Conservation (phyloP, 1,140 invertebrate genomes). For the Copidosoma floridanum region DNA sequence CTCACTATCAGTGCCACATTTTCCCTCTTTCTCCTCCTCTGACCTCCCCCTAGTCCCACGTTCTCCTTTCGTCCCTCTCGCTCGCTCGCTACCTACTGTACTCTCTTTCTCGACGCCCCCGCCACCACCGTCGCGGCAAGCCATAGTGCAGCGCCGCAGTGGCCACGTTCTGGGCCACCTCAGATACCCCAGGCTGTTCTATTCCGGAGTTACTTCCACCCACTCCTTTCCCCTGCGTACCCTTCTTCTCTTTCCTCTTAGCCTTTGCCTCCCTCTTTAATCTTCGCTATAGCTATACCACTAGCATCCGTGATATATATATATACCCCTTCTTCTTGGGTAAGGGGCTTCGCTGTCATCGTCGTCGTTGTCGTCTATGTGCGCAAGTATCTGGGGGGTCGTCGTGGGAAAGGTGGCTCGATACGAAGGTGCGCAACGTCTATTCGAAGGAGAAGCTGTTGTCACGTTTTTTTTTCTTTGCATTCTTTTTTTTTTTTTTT, state of each 20-base stretch:
- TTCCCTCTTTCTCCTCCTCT: conserved; percentile 42
- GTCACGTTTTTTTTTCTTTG: no score
- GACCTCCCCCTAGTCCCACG: not conserved
- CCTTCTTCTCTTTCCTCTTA: conserved; percentile 20
- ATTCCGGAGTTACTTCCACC: not conserved
- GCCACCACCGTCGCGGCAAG: conserved; percentile 51
- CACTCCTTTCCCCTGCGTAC: not conserved
- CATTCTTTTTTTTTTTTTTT: no score
- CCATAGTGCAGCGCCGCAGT: conserved; percentile 50
- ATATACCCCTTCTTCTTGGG: not conserved
- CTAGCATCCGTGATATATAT: no score
- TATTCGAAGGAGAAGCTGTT: no score
- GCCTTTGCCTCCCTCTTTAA: conserved; percentile 12
- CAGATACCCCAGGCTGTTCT: conserved; percentile 47
- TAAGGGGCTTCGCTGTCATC: no score
- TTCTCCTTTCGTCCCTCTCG: conserved; percentile 52
- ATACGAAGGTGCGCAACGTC: no score
- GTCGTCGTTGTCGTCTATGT: no score
- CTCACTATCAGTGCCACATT: no score
- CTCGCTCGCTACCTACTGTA: conserved; percentile 6
- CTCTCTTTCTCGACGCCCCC: no score
- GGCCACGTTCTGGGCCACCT: conserved; percentile 55
- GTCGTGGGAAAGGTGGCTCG: no score
- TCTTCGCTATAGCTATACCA: no score
- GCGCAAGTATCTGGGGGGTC: no score